These are phyloP conservation scores for Puma concolor DNA, from an alignment of 2,113 vertebrate genomes.

Conservation along the genomic window DNA sequence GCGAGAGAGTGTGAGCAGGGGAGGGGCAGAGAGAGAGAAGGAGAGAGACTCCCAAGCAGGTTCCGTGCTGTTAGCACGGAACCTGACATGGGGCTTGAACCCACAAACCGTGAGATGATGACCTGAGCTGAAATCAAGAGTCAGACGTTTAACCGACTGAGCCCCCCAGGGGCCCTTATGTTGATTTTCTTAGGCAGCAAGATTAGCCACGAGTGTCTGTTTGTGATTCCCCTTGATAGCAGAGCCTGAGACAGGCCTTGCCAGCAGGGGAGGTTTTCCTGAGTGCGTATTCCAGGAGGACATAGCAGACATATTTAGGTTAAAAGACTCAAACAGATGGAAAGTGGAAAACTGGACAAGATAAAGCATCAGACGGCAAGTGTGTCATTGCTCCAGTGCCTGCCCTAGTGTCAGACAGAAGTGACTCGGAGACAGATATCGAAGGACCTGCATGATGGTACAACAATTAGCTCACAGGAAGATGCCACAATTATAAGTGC, in stretches of 20 bases:
- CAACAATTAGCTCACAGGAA: neutral
- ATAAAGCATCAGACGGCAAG: neutral
- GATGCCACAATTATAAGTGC: accelerated
- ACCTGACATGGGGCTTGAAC: no score
- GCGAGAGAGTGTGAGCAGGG: no score
- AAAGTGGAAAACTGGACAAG: neutral
- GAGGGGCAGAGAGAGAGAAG: no score
- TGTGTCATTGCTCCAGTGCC: neutral
- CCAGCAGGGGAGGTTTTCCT: neutral
- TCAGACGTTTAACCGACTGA: no score
- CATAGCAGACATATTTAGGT: neutral
- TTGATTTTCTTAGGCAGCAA: neutral
- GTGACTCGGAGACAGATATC: neutral
- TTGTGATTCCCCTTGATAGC: neutral
- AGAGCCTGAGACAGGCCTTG: neutral
- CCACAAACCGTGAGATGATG: no score
- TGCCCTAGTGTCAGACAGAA: neutral
- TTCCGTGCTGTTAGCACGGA: no score
- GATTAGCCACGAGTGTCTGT: neutral
- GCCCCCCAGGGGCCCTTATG: no score
- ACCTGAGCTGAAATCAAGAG: no score
- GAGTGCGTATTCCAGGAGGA: neutral
- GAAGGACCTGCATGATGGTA: no score
- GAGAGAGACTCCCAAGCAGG: no score
- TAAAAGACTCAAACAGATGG: neutral